Evolutionary conservation across 1,140 invertebrate species (phyloP), one percentile per base, ranked within the genome.

Genomic region (Colletes latitarsis): DNA sequence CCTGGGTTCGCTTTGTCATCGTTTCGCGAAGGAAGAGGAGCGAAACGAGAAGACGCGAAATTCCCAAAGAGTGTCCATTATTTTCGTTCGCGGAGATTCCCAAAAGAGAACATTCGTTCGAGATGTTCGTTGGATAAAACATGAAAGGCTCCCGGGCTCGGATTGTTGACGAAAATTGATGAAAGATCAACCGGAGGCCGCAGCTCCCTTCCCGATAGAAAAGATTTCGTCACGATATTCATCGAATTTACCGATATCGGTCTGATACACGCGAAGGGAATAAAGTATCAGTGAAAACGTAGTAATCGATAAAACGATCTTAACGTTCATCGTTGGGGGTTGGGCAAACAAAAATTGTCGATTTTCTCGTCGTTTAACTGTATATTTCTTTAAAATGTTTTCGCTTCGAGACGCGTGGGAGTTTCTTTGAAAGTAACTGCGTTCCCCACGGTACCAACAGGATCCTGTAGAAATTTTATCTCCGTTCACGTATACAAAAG

Each of bases 1-100:
- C 53, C 64, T 41, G 30, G 30, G 30, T 14, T 64, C 83, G 69
- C 58, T 85, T 82, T 81, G 81, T 85, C 84, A 85, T 85, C 73
- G 21, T 82, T 84, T n/a, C 58, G 2, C 21, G 58, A 71, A 74
- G 69, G 69, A 67, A 71, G 70, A 82, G 79, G 81, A 84, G 30
- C 84, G 66, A 74, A 85, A 85, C 80, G 86, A 77, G 76, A 46
- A 62, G 82, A 64, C 73, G 21, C 46, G 46, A 53, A 52, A 78
- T 78, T 57, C 52, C 6, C 39, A 6, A 1, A 30, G 41, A 79
- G 57, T 79, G 60, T 39, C 63, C 63, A 46, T 60, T 62, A 43
- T 75, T 75, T 75, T 67, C 52, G 8, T 58, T 17, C 39, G 10
- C 15, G 64, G 21, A 60, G 64, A 74, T 79, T 60, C 39, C 9